These are phyloP conservation scores for Drosophila busckii DNA, from an alignment of 1,140 invertebrate genomes.

Conservation along the genomic window DNA sequence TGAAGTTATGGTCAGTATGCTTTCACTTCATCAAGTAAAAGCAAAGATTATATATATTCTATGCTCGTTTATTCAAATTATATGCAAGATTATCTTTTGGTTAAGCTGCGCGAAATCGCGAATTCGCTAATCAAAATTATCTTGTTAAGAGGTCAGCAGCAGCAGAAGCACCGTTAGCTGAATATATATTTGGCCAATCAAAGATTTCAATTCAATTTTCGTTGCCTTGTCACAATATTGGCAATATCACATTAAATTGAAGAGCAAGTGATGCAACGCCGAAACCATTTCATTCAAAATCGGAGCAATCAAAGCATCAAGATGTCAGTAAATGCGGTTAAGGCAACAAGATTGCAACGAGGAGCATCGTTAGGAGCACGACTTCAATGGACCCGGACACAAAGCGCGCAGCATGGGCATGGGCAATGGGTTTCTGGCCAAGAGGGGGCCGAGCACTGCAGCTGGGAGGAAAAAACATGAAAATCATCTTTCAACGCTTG, in stretches of 20 bases:
- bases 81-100: too few relatives aligned
- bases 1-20: too few relatives aligned
- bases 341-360: slow-evolving; percentile 69
- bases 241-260: slow-evolving; percentile 54
- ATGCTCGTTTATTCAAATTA: too few relatives aligned
- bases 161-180: too few relatives aligned
- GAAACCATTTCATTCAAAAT: slow-evolving; percentile 65
- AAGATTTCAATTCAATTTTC: slow-evolving; percentile 68
- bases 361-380: slow-evolving; percentile 62
- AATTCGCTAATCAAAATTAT: slow-evolving; percentile 7
- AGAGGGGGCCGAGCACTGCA: slow-evolving; percentile 5
- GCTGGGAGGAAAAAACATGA: slow-evolving; percentile 58
- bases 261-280: slow-evolving; percentile 51
- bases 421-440: not conserved
- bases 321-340: slow-evolving; percentile 68
- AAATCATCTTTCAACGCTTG: slow-evolving; percentile 75
- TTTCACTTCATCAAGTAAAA: too few relatives aligned
- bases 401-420: slow-evolving; percentile 2
- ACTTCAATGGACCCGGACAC: slow-evolving; percentile 26
- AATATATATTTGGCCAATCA: slow-evolving; percentile 62
- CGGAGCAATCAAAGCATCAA: slow-evolving; percentile 69
- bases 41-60: too few relatives aligned
- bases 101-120: too few relatives aligned
- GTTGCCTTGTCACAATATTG: slow-evolving; percentile 49
- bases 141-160: slow-evolving; percentile 2